Percentiles rank a stretch among this genome's conserved stretches.
Conservation (phyloP, 2,888 invertebrate species). For the Cerceris ruficornis region DNA sequence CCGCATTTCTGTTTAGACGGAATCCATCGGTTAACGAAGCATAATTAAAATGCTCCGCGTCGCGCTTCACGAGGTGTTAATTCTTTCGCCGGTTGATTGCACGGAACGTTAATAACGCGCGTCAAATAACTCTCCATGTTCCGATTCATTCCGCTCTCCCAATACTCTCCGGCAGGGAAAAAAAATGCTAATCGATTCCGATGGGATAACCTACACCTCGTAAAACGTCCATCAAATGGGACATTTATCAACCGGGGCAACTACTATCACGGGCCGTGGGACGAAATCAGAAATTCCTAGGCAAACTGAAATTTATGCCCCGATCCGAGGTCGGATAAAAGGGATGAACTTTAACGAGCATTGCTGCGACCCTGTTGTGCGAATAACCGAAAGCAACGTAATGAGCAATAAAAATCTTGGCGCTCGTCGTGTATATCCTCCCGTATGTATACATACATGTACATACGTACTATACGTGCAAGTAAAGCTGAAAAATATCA, state of each 20-base stretch:
- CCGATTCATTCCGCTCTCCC: constrained; percentile 5
- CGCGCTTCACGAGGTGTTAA: constrained; percentile 15
- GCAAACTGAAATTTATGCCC: constrained; percentile 64
- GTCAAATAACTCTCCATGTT: background rate
- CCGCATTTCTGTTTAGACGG: constrained; percentile 25
- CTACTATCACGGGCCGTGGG: constrained; percentile 35
- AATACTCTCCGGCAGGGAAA: constrained; percentile 7
- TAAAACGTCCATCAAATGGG: constrained; percentile 48
- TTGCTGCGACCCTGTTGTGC: constrained; percentile 32
- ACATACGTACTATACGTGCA: background rate
- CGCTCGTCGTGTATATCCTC: background rate
- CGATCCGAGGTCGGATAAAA: constrained; percentile 42
- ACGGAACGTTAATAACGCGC: background rate
- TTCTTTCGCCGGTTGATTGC: background rate
- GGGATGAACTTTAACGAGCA: constrained; percentile 55
- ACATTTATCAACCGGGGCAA: constrained; percentile 36
- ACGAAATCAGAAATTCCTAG: constrained; percentile 58
- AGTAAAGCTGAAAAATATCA: too few relatives aligned
- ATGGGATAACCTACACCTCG: constrained; percentile 30
- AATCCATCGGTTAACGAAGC: constrained; percentile 26
- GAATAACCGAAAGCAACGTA: constrained; percentile 46
- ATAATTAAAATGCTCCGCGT: constrained; percentile 19
- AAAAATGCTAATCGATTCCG: constrained; percentile 30
- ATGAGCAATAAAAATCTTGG: constrained; percentile 54
- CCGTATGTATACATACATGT: constrained; percentile 11